Evolutionary conservation across 2,797 vertebrate species (phyloP).

Genomic region (Cyclura pinguis): DNA sequence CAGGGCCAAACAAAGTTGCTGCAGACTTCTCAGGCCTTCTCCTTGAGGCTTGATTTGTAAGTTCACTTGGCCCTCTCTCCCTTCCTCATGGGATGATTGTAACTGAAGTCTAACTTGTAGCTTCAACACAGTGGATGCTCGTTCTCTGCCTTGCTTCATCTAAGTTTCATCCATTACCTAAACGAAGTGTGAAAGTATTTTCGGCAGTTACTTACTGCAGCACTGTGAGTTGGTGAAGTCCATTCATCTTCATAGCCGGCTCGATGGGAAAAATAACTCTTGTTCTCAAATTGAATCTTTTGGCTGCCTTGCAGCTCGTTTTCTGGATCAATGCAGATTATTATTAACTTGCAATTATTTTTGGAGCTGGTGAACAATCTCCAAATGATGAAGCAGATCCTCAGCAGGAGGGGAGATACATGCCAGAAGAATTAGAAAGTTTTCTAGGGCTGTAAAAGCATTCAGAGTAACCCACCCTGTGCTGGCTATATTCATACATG

Average conservation of each 20-base stretch:
- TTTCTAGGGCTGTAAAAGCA: slow-evolving; percentile 22
- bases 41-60: neutral
- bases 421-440: neutral
- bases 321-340: slow-evolving; percentile 49
- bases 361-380: slow-evolving; percentile 33
- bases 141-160: slow-evolving; percentile 25
- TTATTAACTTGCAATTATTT: slow-evolving; percentile 37
- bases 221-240: slow-evolving; percentile 24
- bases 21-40: no score
- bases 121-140: slow-evolving; percentile 4
- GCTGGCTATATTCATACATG: neutral
- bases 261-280: slow-evolving; percentile 34
- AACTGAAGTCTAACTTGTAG: neutral
- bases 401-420: neutral
- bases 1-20: neutral
- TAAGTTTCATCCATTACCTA: slow-evolving; percentile 52
- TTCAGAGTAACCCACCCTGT: neutral
- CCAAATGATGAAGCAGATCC: slow-evolving; percentile 37
- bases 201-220: slow-evolving; percentile 53
- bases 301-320: slow-evolving; percentile 15
- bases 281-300: slow-evolving; percentile 54
- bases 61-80: neutral
- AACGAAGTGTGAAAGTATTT: slow-evolving; percentile 59
- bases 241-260: slow-evolving; percentile 48
- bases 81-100: neutral